These are phyloP conservation scores for Agriopis aurantiaria DNA, from an alignment of 2,888 invertebrate genomes.

Conservation along the genomic window DNA sequence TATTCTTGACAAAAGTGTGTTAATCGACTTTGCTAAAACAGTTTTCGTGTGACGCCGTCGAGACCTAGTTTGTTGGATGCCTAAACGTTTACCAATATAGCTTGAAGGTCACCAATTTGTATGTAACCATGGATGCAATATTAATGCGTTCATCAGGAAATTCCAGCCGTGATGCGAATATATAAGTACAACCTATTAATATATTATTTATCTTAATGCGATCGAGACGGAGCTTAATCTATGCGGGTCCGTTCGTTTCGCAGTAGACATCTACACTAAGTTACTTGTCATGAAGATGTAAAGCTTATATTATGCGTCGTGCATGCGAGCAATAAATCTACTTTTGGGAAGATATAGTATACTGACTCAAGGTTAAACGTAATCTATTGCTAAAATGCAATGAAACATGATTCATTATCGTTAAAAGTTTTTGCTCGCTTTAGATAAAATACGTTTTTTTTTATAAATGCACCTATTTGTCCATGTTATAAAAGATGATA, in stretches of 20 bases:
- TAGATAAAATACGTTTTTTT: neutral
- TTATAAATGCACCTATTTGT: neutral
- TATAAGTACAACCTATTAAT: constrained; percentile 49
- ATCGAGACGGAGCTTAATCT: constrained; percentile 34
- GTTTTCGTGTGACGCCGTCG: constrained; percentile 6
- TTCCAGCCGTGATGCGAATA: constrained; percentile 65
- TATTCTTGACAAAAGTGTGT: constrained; percentile 25
- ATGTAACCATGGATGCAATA: constrained; percentile 58
- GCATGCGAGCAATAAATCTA: constrained; percentile 19
- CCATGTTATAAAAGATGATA: neutral
- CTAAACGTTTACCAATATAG: constrained; percentile 41
- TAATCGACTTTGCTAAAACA: constrained; percentile 21
- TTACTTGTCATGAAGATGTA: constrained; percentile 17
- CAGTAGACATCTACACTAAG: constrained; percentile 11
- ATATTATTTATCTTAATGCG: constrained; percentile 46
- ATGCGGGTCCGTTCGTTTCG: constrained; percentile 24
- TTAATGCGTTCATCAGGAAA: constrained; percentile 62
- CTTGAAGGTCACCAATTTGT: constrained; percentile 58
- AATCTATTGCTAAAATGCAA: constrained; percentile 11
- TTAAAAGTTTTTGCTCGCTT: neutral
- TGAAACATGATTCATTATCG: neutral
- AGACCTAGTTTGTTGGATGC: constrained; percentile 27
- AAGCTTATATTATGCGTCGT: constrained; percentile 3
- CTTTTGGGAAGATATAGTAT: constrained; percentile 16
- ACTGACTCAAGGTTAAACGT: constrained; percentile 12